Percentiles rank a stretch among this genome's conserved stretches.
phyloP scores from a whole-genome alignment of 2,797 vertebrate species.

The Mycteria americana region DNA sequence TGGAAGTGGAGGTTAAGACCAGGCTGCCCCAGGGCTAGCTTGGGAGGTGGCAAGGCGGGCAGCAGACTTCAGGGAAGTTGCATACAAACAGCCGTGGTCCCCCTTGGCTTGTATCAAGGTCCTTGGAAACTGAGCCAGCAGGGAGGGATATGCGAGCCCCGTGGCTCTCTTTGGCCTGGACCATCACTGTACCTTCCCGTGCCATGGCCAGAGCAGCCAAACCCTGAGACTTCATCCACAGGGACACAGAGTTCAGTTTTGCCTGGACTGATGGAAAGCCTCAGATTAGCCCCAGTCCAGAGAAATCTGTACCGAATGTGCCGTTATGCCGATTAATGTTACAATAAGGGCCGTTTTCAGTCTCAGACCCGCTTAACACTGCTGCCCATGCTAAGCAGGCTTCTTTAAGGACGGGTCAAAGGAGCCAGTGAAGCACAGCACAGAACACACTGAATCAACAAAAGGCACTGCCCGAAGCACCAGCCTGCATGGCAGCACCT shows the following conservation, averaged over 20 bases:
- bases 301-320: neutral
- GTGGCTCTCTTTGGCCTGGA: neutral
- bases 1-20: neutral
- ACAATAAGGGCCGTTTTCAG: neutral
- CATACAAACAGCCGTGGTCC: neutral
- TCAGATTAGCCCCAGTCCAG: neutral
- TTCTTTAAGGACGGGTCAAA: neutral
- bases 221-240: neutral
- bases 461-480: neutral
- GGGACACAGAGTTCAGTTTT: neutral
- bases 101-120: neutral
- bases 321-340: neutral
- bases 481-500: fast-evolving
- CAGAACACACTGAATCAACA: neutral
- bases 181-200: neutral
- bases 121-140: neutral
- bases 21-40: neutral
- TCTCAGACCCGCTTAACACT: neutral
- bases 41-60: neutral
- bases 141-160: neutral
- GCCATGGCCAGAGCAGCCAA: neutral
- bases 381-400: neutral
- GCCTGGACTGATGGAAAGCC: neutral
- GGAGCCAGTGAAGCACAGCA: neutral
- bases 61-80: neutral